Evolutionary conservation across 2,113 vertebrate species (phyloP).

Genomic region (Sorex araneus): DNA sequence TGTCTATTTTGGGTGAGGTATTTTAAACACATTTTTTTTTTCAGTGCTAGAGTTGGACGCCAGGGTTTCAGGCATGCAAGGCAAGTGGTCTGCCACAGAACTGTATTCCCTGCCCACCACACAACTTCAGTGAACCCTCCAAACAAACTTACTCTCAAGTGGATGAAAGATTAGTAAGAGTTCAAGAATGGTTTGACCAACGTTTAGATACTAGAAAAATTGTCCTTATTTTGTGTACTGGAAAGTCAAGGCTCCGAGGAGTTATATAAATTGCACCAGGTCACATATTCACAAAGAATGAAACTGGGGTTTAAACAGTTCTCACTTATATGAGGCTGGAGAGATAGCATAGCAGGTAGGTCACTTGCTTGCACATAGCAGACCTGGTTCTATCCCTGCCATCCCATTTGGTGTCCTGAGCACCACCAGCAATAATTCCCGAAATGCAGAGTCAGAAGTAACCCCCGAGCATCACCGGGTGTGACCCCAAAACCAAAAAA

Average conservation of each 20-base stretch:
- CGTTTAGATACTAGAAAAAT: not conserved
- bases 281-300: not conserved
- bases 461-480: no score
- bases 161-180: not conserved
- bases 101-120: no score
- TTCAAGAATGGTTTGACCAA: not conserved
- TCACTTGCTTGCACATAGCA: no score
- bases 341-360: no score
- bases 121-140: not conserved
- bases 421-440: no score
- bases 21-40: not conserved
- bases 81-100: no score
- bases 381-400: no score
- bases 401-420: no score
- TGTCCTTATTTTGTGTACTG: slow-evolving; percentile 1
- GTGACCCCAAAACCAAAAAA: no score
- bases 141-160: not conserved
- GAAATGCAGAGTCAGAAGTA: no score
- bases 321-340: not conserved
- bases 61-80: no score
- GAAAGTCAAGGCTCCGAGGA: not conserved
- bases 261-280: not conserved
- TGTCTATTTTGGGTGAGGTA: not conserved
- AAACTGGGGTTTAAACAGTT: slow-evolving; percentile 22
- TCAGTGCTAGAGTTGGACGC: no score